Conservation (phyloP, 2,797 vertebrate genomes). For the Champsocephalus esox region DNA sequence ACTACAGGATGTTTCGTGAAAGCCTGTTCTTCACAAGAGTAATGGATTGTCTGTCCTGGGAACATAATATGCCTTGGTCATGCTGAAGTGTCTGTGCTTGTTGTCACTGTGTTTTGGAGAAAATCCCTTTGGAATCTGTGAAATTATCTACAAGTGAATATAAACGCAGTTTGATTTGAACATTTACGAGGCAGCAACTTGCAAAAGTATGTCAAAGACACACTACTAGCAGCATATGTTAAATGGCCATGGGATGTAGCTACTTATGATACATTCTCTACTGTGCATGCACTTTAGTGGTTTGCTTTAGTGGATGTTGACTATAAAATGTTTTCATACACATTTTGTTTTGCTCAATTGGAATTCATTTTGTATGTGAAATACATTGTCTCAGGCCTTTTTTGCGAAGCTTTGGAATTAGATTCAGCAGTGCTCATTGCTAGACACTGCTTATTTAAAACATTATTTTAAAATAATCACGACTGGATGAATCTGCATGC, state of each 20-base stretch:
- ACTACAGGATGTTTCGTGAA: constrained; percentile 40
- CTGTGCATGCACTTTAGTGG: constrained; percentile 22
- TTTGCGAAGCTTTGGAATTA: constrained; percentile 16
- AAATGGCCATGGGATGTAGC: constrained; percentile 34
- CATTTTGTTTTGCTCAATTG: constrained; percentile 27
- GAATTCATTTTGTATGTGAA: constrained; percentile 25
- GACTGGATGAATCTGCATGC: constrained; percentile 30
- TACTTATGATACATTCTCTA: constrained; percentile 30
- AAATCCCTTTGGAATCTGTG: constrained; percentile 56
- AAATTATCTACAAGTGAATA: constrained; percentile 50
- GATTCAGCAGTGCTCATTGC: background rate
- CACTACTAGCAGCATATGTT: constrained; percentile 34
- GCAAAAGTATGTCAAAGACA: constrained; percentile 58
- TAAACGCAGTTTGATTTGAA: constrained; percentile 58
- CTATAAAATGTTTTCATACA: constrained; percentile 33
- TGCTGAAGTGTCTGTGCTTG: constrained; percentile 62
- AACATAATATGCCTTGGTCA: constrained; percentile 55
- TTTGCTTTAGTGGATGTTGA: constrained; percentile 24
- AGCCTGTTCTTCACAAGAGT: constrained; percentile 50
- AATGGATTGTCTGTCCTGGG: constrained; percentile 59
- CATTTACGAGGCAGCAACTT: constrained; percentile 53
- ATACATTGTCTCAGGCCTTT: constrained; percentile 10
- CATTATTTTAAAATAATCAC: constrained; percentile 29
- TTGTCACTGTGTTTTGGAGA: constrained; percentile 61
- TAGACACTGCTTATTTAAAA: constrained; percentile 26